Evolutionary conservation across 1,140 invertebrate species (phyloP), one percentile per base, ranked within the genome.

Genomic region (Idris sp.): DNA sequence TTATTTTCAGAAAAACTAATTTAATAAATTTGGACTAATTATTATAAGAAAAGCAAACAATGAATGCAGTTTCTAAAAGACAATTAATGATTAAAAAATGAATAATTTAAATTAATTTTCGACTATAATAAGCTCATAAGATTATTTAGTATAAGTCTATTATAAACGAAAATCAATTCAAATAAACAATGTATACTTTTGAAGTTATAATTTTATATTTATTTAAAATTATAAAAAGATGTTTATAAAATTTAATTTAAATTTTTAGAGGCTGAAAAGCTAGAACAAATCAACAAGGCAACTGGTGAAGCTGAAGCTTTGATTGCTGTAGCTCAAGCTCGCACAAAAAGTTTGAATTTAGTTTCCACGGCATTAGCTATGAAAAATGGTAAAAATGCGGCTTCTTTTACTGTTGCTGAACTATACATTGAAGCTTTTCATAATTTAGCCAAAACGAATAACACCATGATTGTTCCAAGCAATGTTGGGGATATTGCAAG

Each of bases 351-450:
- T 31, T 87, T 98, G 2, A 87, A 91, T 78, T 83, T 94, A 5
- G 89, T 98, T 16, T 93, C 94, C 0, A 86, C 89, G 56, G 90
- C 96, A 1, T 87, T 97, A 1, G 76, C 80, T 2, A 81, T 85
- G n/a, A 74, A 92, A 88, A 89, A 92, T 69, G 96, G 95, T 33
- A 90, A 91, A 68, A 92, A 96, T 88, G 98, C 98, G 2, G 98
- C 97, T 9, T 92, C 95, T 0, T 88, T 99, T n/a, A 92, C 91
- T 18, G 89, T 99, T 58, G 98, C 98, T 0, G 97, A 99, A 81
- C 95, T 98, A 79, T 99, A 99, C 84, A 95, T 99, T 28, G 85
- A 90, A 16, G 97, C 97, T 8, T 99, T 99, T 86, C 90, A 95
- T 79, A 94, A 98, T 79, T 84, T 99, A 44, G 98, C 98, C 0